Evolutionary conservation across 2,797 vertebrate species (phyloP).

Genomic region (Neomorphus geoffroyi): DNA sequence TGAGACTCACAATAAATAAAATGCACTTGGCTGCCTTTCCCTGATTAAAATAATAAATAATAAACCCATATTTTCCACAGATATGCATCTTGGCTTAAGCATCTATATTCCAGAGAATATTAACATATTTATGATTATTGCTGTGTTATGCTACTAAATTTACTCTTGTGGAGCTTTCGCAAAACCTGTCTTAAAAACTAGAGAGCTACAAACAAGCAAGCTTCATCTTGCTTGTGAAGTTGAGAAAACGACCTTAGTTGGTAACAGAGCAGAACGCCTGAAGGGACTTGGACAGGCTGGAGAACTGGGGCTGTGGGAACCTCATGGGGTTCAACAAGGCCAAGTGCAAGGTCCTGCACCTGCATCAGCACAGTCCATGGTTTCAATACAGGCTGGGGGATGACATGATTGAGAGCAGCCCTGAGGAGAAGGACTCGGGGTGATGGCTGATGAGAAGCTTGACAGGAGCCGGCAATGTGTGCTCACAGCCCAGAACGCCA

Average conservation of each 20-base stretch:
- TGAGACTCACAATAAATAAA: not conserved
- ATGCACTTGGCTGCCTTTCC: not conserved
- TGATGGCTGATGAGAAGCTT: no score
- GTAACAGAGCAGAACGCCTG: not conserved
- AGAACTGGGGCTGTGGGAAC: no score
- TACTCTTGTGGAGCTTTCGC: not conserved
- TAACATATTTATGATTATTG: not conserved
- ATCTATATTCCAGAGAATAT: not conserved
- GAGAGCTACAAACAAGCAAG: not conserved
- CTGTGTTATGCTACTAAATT: not conserved
- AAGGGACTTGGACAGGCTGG: not conserved
- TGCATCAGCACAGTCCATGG: no score
- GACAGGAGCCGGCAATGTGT: no score
- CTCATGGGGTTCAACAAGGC: no score
- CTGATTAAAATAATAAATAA: slow-evolving; percentile 13
- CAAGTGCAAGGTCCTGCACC: no score
- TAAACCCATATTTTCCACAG: not conserved
- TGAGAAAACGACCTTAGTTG: not conserved
- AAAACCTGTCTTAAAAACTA: not conserved
- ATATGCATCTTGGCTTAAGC: not conserved
- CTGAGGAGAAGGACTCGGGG: no score
- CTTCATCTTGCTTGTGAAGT: not conserved
- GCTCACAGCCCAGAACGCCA: no score
- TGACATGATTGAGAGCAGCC: no score
- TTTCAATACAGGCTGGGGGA: no score